Evolutionary conservation across 2,888 invertebrate genomes (phyloP), one percentile per base, ranked within the genome.

Genomic region (Hypselothyrea guttata): DNA sequence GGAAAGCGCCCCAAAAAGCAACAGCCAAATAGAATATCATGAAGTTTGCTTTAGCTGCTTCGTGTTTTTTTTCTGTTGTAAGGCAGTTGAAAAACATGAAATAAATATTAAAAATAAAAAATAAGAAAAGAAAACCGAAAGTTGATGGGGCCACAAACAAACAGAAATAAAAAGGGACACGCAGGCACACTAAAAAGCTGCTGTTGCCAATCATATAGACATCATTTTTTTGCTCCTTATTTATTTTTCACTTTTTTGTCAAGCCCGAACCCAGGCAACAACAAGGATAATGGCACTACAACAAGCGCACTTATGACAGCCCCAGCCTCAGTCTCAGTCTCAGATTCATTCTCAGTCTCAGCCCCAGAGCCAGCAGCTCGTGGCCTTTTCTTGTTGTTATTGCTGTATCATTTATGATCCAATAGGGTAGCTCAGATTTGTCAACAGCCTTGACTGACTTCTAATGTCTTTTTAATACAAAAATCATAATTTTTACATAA

Each of bases 181-280:
- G 55, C 44, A 41, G 48, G 44, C 48, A 52, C 63, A 76, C 76
- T 79, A 70, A 76, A 77, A 78, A 78, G 84, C 78, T 84, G 82
- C 78, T 84, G 82, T 71, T 78, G 84, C 84, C 82, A 84, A 78
- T 78, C 84, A 77, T 81, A 84, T 53, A 74, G 61, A 81, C 62
- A 59, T 57, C 47, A 38, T 57, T 48, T 47, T 60, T 31, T 49
- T 33, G 33, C 8, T 13, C 38, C 40, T n/a, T n/a, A n/a, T n/a
- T n/a, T n/a, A n/a, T n/a, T n/a, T 30, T 53, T 49, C 44, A 35
- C 37, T 51, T 56, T 65, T 54, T 55, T 62, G 52, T 49, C 55
- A 54, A 68, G 54, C 65, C 44, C 53, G 49, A 57, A 52, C 71
- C 18, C 51, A 63, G 22, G 3, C 64, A 53, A 55, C 67, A 68